Conservation (phyloP, 2,113 vertebrate genomes). For the Percina caprodes region DNA sequence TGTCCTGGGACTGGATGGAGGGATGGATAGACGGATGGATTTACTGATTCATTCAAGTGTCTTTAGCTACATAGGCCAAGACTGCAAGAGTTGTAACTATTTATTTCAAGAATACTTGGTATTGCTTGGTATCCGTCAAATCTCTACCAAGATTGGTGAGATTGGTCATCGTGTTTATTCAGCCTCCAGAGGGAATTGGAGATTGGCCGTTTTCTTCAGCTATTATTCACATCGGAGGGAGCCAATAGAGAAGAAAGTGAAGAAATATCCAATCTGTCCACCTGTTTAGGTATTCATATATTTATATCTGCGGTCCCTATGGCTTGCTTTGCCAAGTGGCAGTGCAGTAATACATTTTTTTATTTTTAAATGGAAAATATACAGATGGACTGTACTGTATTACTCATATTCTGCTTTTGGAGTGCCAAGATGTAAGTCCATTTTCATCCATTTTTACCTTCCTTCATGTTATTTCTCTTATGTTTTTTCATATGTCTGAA, state of each 20-base stretch:
- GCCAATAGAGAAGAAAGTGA: slow-evolving; percentile 18
- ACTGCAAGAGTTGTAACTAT: background rate
- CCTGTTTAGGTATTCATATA: slow-evolving; percentile 53
- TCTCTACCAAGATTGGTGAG: background rate
- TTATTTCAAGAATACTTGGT: background rate
- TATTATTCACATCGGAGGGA: slow-evolving; percentile 31
- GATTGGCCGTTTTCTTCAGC: background rate
- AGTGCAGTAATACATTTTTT: slow-evolving; percentile 14
- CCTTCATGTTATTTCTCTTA: background rate
- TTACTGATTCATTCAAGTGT: background rate
- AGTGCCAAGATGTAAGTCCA: background rate
- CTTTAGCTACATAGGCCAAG: background rate
- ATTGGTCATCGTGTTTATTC: slow-evolving; percentile 25
- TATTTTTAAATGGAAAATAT: slow-evolving; percentile 41
- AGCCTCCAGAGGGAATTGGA: slow-evolving; percentile 11
- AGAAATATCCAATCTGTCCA: slow-evolving; percentile 34
- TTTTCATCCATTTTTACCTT: background rate
- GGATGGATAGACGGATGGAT: no score
- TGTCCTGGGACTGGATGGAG: no score
- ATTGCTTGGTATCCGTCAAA: background rate
- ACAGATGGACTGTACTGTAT: slow-evolving; percentile 11
- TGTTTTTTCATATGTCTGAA: slow-evolving; percentile 16
- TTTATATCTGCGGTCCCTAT: slow-evolving; percentile 29
- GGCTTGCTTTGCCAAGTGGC: slow-evolving; percentile 23
- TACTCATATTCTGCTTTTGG: background rate